A percentile compares a stretch with the other conserved stretches of the same genome.
These are phyloP conservation scores for Suncus etruscus DNA, from an alignment of 2,113 vertebrate species.

Conservation along the genomic window DNA sequence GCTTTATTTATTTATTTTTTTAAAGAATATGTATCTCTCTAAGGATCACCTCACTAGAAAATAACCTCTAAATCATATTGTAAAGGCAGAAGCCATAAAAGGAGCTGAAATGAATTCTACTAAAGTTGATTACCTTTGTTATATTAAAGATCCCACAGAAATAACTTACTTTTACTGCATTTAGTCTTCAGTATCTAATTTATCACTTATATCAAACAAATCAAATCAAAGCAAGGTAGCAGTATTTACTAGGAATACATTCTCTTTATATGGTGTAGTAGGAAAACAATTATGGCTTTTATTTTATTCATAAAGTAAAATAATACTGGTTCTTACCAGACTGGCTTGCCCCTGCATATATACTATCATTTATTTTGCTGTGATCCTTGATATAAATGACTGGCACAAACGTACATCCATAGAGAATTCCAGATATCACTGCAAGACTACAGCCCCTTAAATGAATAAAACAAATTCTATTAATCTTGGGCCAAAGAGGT, in stretches of 20 bases:
- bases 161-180: neutral
- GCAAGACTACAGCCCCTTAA: slow-evolving; percentile 93
- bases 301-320: slow-evolving; percentile 12
- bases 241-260: neutral
- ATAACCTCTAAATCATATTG: slow-evolving; percentile 18
- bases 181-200: neutral
- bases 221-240: neutral
- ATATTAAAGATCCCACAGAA: neutral
- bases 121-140: neutral
- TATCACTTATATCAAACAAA: neutral
- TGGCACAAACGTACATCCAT: slow-evolving; percentile 91
- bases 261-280: neutral
- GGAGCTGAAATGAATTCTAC: slow-evolving; percentile 14
- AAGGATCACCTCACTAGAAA: slow-evolving; percentile 31
- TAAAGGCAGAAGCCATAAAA: slow-evolving; percentile 16
- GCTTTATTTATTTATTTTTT: neutral
- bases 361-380: slow-evolving; percentile 87
- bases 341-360: slow-evolving; percentile 92
- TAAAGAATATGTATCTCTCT: slow-evolving; percentile 7
- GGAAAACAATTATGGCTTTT: neutral
- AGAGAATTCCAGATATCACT: slow-evolving; percentile 90
- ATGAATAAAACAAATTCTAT: slow-evolving; percentile 46
- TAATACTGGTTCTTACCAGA: slow-evolving; percentile 87
- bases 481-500: slow-evolving; percentile 28
- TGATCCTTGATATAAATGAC: slow-evolving; percentile 95